Evolutionary conservation across 2,797 vertebrate genomes (phyloP).

Genomic region (Gymnopithys bicolor): DNA sequence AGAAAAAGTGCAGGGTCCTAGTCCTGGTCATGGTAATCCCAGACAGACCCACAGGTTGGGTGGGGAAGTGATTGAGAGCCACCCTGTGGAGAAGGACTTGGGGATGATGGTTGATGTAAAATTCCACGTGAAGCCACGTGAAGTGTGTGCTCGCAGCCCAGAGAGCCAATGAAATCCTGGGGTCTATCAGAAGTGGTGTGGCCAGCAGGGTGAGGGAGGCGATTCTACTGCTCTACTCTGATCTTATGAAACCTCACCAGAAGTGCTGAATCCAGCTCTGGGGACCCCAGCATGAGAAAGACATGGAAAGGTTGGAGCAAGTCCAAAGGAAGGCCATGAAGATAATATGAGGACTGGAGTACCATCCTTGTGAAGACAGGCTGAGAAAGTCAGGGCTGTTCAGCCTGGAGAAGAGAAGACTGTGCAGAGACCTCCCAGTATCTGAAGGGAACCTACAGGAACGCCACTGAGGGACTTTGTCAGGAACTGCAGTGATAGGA

Average conservation of each 20-base stretch:
- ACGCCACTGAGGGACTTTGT: neutral
- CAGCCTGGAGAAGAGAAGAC: neutral
- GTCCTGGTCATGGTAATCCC: rapidly evolving
- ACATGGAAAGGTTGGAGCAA: neutral
- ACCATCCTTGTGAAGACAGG: rapidly evolving
- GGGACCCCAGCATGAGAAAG: rapidly evolving
- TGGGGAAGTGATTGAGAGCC: neutral
- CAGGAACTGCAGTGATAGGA: neutral
- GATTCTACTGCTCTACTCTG: neutral
- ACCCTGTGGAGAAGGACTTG: neutral
- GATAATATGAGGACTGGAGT: neutral
- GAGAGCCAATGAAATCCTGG: neutral
- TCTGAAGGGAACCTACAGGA: neutral
- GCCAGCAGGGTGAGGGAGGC: neutral
- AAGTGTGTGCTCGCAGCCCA: neutral
- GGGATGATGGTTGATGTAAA: neutral
- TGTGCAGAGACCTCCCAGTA: neutral
- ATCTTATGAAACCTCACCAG: neutral
- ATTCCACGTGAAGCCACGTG: neutral
- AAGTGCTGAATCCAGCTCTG: neutral
- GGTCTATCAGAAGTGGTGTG: neutral
- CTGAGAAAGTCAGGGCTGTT: neutral
- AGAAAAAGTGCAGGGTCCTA: neutral
- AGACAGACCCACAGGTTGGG: neutral
- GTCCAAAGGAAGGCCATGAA: neutral